Base-by-base conservation (phyloP, 1,140 invertebrate species). In the Orchesella cincta region DNA sequence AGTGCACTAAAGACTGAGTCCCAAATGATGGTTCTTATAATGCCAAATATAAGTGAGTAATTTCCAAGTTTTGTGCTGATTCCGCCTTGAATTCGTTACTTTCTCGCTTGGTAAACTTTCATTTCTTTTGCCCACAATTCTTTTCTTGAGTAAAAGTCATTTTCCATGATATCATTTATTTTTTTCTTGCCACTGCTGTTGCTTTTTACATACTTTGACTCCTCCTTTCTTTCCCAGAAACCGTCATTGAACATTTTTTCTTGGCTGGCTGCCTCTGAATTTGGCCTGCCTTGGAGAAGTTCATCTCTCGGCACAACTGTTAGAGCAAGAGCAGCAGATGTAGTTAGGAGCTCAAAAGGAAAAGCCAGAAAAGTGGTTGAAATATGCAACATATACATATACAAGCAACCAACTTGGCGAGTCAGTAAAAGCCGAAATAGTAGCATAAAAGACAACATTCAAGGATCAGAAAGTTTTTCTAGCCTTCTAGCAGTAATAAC, bases 21-120 rank as follows among this genome's bases (percentile, higher is more conserved):
- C n/a, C n/a, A n/a, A n/a, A n/a, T n/a, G n/a, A n/a, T n/a, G n/a
- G n/a, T n/a, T n/a, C n/a, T n/a, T n/a, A n/a, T n/a, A n/a, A n/a
- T n/a, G n/a, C n/a, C n/a, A n/a, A n/a, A n/a, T n/a, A n/a, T n/a
- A n/a, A n/a, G n/a, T n/a, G n/a, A n/a, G n/a, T n/a, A n/a, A n/a
- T n/a, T n/a, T n/a, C n/a, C n/a, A n/a, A n/a, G n/a, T n/a, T n/a
- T 23, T 57, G 12, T 57, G 26, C 26, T 57, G 54, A 57, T 57
- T 57, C 54, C 26, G 54, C 12, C 54, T 57, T 3, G 54, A 57
- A 57, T 57, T 57, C 8, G 54, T 18, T 57, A 26, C 54, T 57
- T 57, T 12, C 54, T 18, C 54, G 54, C 54, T 57, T 57, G 54
- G 26, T 18, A 57, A 57, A 57, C 54, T 57, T 57, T 57, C 54